Evolutionary conservation across 2,888 invertebrate genomes (phyloP).

Genomic region (Chrysopilus asiliformis): DNA sequence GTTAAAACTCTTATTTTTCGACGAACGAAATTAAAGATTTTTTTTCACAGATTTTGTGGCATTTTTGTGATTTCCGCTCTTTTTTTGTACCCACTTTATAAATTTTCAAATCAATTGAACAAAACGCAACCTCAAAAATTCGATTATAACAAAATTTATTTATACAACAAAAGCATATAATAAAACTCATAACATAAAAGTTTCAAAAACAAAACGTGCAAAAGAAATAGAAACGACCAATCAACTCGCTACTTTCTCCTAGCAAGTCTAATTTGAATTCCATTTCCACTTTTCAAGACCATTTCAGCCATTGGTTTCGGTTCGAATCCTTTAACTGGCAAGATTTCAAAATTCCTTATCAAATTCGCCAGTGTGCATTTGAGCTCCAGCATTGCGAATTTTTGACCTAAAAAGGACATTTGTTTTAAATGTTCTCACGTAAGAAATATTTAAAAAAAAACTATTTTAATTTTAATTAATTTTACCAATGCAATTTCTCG

Average conservation of each 20-base stretch:
- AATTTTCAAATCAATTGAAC: too few relatives aligned
- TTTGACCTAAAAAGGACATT: conserved; percentile 25
- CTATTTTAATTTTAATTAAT: neutral
- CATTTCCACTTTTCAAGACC: conserved; percentile 30
- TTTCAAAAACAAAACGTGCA: too few relatives aligned
- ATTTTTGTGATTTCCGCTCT: too few relatives aligned
- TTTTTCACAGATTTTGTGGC: too few relatives aligned
- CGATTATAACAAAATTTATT: too few relatives aligned
- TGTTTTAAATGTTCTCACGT: neutral
- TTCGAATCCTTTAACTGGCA: conserved; percentile 24
- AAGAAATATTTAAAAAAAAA: neutral
- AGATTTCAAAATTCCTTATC: conserved; percentile 26
- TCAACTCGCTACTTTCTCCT: conserved; percentile 19
- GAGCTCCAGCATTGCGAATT: conserved; percentile 33
- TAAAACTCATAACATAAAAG: too few relatives aligned
- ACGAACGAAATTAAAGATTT: too few relatives aligned
- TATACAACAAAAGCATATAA: too few relatives aligned
- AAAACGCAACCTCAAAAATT: too few relatives aligned
- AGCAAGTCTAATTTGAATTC: conserved; percentile 25
- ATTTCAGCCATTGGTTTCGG: conserved; percentile 26
- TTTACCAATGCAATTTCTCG: conserved; percentile 28
- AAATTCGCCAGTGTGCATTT: conserved; percentile 27
- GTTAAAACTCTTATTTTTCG: too few relatives aligned
- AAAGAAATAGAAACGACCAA: too few relatives aligned
- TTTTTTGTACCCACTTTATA: too few relatives aligned